Evolutionary conservation across 2,888 invertebrate genomes (phyloP), one percentile per base, ranked within the genome.

Genomic region (Rambutsinella grinnellia): DNA sequence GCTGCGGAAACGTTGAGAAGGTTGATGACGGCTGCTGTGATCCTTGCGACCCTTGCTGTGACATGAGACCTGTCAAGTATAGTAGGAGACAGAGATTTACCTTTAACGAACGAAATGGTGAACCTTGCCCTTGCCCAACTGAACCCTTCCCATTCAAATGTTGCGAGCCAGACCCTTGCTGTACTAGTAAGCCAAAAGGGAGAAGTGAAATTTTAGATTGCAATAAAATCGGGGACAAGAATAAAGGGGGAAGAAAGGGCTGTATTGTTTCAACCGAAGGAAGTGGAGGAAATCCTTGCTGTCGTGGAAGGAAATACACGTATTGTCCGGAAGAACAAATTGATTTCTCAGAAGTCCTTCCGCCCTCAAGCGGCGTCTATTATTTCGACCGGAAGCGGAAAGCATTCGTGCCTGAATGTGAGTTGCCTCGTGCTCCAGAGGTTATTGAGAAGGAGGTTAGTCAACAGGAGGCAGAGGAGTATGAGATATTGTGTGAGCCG

Each of bases 21-120:
- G 53, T 65, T 19, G 27, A 46, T 17, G 66, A 47, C 15, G 10
- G 17, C 21, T 57, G 63, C 15, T 60, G 56, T 23, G 47, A 47
- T 13, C 21, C 26, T 56, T 19, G 6, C 1, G 60, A 61, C 3
- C 58, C 46, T 21, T 56, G 54, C n/a, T 46, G 53, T 21, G 23
- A 24, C 6, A 71, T 67, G 1, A 66, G 71, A 19, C 80, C 80
- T 2, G 75, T 75, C 13, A 80, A 70, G 24, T 80, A 80, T 21
- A 71, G 70, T 44, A 47, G 78, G 28, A 36, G 78, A n/a, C 80
- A 80, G 47, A 28, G 78, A 27, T 80, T 80, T 44, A 78, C 63
- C 3, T 80, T 78, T 28, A 63, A 75, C 58, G 78, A 75, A 8
- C 36, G 61, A 21, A 23, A 51, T 13, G 19, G 23, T 3, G 53